Evolutionary conservation across 2,888 invertebrate species (phyloP).

Genomic region (Allygus modestus): DNA sequence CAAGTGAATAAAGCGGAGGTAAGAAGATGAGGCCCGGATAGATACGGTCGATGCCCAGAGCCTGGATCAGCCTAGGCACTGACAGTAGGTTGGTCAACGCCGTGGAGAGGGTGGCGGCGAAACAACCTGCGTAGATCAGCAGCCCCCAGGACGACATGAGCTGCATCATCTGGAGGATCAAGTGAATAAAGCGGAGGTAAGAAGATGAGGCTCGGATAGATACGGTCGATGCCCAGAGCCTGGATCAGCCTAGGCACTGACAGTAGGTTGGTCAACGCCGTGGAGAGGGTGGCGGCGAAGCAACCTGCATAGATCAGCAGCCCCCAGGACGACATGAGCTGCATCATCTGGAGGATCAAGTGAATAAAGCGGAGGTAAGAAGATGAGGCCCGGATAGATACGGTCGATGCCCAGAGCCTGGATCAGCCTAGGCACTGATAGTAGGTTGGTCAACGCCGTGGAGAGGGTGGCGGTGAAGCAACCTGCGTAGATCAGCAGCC

Average conservation of each 20-base stretch:
- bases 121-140: conserved; percentile 96
- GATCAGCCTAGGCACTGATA: too few species aligned
- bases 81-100: conserved; percentile 96
- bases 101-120: conserved; percentile 97
- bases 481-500: conserved; percentile 95
- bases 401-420: too few species aligned
- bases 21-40: too few species aligned
- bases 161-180: conserved; percentile 74
- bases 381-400: too few species aligned
- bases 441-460: conserved; percentile 95
- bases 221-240: too few species aligned
- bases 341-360: too few species aligned
- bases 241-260: too few species aligned
- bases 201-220: too few species aligned
- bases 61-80: too few species aligned
- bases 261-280: conserved; percentile 95
- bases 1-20: too few species aligned
- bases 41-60: too few species aligned
- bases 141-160: conserved; percentile 92
- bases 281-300: conserved; percentile 97
- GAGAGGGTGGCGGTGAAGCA: conserved; percentile 98
- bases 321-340: conserved; percentile 89
- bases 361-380: conserved; percentile 73
- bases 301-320: conserved; percentile 97
- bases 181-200: too few species aligned